Evolutionary conservation across 2,113 vertebrate genomes (phyloP).

Genomic region (Tamias sibiricus): DNA sequence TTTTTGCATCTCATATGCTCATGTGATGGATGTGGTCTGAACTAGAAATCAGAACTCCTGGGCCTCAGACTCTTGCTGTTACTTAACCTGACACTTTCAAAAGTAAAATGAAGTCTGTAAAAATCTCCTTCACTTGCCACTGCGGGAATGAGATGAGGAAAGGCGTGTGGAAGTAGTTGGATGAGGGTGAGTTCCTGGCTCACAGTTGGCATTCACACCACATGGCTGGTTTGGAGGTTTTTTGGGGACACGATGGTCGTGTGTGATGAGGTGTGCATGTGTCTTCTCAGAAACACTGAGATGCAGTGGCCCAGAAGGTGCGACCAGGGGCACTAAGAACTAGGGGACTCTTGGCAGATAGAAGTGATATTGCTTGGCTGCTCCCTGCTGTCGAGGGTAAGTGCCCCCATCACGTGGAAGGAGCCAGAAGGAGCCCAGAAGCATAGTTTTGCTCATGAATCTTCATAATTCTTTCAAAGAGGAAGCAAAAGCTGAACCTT

Average conservation of each 20-base stretch:
- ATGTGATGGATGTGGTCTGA: background rate
- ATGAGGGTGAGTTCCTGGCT: background rate
- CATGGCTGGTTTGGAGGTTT: background rate
- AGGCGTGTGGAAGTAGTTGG: background rate
- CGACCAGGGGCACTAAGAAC: background rate
- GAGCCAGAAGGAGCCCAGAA: background rate
- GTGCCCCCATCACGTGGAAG: background rate
- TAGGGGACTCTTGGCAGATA: background rate
- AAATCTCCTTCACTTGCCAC: background rate
- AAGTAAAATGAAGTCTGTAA: background rate
- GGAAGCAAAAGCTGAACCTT: background rate
- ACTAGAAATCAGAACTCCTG: background rate
- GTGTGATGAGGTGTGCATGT: fast-evolving
- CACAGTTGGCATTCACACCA: background rate
- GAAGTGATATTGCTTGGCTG: background rate
- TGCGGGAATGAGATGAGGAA: background rate
- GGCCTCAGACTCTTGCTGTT: background rate
- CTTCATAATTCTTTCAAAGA: background rate
- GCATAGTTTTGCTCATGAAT: background rate
- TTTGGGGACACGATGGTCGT: background rate
- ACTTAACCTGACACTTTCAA: background rate
- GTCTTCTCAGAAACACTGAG: background rate
- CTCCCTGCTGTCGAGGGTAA: background rate
- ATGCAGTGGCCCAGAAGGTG: background rate
- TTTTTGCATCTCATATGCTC: background rate